Evolutionary conservation across 1,140 invertebrate species (phyloP), one percentile per base, ranked within the genome.

Genomic region (Cydia amplana): DNA sequence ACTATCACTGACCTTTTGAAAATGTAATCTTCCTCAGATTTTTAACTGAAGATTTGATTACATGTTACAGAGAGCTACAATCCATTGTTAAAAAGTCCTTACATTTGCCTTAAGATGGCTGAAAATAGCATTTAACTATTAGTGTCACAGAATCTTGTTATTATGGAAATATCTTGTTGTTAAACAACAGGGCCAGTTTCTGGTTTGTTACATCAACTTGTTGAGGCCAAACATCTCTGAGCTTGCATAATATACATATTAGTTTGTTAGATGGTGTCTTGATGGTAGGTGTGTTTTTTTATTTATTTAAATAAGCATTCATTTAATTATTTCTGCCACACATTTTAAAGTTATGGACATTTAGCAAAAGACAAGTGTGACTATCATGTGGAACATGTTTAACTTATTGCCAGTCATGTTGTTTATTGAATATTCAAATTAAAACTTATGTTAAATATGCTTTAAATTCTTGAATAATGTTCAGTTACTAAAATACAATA

Each of bases 241-340:
- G 7, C 20, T 60, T 60, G 20, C 55, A 60, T 60, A 60, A 70
- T 7, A 32, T 32, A 9, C 5, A 32, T 32, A 9, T 70, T 36
- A 70, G 65, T 32, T 70, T 70, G 6, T n/a, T 60, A 23, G 7
- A 60, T 60, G 55, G 55, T 60, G 55, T 4, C n/a, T 60, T 60
- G 55, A 23, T 12, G 55, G 55, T 60, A 23, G 55, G 80, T 77
- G 80, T 77, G 20, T 18, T 7, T 36, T 65, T 49, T 43, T 40
- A 76, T 75, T 77, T n/a, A n/a, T n/a, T 75, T 78, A 49, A 23
- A 78, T 74, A 32, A 43, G 67, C 43, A 60, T 18, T 55, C 20
- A n/a, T 18, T 40, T 40, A 10, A 40, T 46, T 46, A 12, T 46
- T 46, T 46, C 14, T 46, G 4, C 4, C 12, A 46, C 16, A 46